Conservation (phyloP, 2,888 invertebrate species). For the Trichogramma dendrolimi region DNA sequence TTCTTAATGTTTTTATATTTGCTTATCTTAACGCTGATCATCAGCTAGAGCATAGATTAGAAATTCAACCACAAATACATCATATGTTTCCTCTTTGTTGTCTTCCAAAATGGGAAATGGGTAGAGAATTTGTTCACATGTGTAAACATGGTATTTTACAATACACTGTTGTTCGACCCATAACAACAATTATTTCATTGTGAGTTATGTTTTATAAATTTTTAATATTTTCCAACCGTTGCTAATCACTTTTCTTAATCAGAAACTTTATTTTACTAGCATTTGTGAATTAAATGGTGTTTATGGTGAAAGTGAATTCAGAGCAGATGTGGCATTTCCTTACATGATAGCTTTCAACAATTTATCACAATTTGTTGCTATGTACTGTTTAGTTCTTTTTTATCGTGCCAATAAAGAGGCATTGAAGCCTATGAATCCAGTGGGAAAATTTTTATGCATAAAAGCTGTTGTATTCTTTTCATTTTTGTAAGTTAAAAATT, state of each 20-base stretch:
- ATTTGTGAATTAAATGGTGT: conserved; percentile 80
- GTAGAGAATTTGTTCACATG: conserved; percentile 85
- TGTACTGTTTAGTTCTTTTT: conserved; percentile 93
- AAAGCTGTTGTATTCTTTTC: conserved; percentile 97
- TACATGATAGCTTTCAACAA: conserved; percentile 87
- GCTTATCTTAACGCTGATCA: conserved; percentile 85
- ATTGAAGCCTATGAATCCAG: conserved; percentile 85
- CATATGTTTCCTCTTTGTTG: conserved; percentile 91
- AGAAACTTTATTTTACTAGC: conserved; percentile 53
- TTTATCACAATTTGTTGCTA: conserved; percentile 89
- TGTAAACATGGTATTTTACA: conserved; percentile 96
- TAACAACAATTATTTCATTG: conserved; percentile 87
- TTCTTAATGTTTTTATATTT: conserved; percentile 91
- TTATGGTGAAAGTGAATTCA: conserved; percentile 89
- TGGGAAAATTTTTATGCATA: conserved; percentile 93
- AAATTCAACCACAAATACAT: conserved; percentile 77
- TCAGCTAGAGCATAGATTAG: conserved; percentile 77
- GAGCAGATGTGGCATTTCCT: conserved; percentile 79
- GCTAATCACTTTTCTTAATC: not conserved
- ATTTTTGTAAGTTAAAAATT: conserved; percentile 78
- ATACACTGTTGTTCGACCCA: conserved; percentile 86
- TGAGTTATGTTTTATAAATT: conserved; percentile 53
- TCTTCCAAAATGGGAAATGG: conserved; percentile 90
- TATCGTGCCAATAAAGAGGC: conserved; percentile 85
- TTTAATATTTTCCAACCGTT: not conserved